Evolutionary conservation across 2,113 vertebrate genomes (phyloP).

Genomic region (Tetrax tetrax): DNA sequence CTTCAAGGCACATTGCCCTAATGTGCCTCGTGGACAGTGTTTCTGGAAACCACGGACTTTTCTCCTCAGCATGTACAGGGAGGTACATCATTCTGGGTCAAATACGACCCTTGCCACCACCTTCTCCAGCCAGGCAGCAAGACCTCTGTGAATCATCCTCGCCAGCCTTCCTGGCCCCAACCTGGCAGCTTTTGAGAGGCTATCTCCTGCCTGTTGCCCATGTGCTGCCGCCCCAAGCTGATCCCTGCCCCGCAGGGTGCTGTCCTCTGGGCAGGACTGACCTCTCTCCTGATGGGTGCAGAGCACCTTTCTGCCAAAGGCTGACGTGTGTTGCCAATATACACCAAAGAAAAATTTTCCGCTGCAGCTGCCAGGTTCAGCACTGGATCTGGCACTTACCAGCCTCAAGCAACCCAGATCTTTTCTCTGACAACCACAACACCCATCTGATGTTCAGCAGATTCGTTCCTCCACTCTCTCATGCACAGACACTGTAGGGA

Average conservation of each 20-base stretch:
- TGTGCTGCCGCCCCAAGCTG: not conserved
- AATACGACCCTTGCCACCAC: not conserved
- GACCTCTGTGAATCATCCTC: not conserved
- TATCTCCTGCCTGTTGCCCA: not conserved
- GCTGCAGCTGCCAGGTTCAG: not conserved
- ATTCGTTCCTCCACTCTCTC: not conserved
- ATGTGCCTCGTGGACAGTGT: not conserved
- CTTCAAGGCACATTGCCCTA: not conserved
- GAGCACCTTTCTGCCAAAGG: not conserved
- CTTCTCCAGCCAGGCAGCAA: not conserved
- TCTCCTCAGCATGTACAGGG: not conserved
- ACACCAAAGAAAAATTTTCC: not conserved
- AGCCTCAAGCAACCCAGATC: not conserved
- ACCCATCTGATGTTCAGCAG: not conserved
- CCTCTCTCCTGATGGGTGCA: not conserved
- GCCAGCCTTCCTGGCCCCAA: not conserved
- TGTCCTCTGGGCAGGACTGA: not conserved
- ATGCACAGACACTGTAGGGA: not conserved
- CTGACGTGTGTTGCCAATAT: fast-evolving
- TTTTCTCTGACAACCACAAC: not conserved
- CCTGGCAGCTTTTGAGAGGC: not conserved
- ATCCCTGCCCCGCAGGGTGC: fast-evolving
- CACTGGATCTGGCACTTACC: not conserved
- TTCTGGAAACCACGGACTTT: not conserved
- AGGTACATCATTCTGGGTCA: not conserved